Conservation (phyloP, 2,113 vertebrate species). For the Melanotaenia duboulayi region DNA sequence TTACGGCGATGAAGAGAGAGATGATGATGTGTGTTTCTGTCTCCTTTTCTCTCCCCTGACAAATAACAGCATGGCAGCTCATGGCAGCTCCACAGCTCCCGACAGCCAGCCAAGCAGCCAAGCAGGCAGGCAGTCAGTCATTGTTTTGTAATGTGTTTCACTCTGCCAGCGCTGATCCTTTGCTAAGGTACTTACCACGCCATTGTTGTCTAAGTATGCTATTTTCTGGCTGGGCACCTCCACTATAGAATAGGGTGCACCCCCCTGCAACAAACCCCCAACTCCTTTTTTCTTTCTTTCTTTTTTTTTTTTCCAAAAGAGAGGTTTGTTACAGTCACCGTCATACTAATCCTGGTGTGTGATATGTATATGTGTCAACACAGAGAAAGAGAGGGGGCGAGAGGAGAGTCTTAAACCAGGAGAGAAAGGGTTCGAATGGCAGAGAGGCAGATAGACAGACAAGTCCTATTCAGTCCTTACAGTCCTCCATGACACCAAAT, state of each 20-base stretch:
- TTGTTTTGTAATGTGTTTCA: slow-evolving; percentile 83
- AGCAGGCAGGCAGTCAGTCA: slow-evolving; percentile 78
- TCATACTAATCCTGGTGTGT: slow-evolving; percentile 79
- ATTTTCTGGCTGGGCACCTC: slow-evolving; percentile 83
- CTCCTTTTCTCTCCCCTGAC: slow-evolving; percentile 70
- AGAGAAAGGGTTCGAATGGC: slow-evolving; percentile 66
- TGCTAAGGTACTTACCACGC: slow-evolving; percentile 82
- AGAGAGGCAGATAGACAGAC: slow-evolving; percentile 70
- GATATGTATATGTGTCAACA: slow-evolving; percentile 83
- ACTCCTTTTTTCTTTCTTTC: slow-evolving; percentile 13
- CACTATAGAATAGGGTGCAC: slow-evolving; percentile 74
- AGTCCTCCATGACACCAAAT: slow-evolving; percentile 78
- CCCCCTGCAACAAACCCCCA: not conserved
- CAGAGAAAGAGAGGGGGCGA: slow-evolving; percentile 61
- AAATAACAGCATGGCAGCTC: slow-evolving; percentile 74
- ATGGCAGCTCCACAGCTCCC: slow-evolving; percentile 64
- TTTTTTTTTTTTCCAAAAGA: slow-evolving; percentile 58
- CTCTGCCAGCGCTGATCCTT: slow-evolving; percentile 79
- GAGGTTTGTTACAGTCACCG: slow-evolving; percentile 79
- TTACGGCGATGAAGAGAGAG: slow-evolving; percentile 63
- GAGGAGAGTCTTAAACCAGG: slow-evolving; percentile 68
- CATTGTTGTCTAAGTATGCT: slow-evolving; percentile 84
- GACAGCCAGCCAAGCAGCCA: slow-evolving; percentile 77
- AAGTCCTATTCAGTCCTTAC: slow-evolving; percentile 66
- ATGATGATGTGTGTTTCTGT: slow-evolving; percentile 74